These are phyloP conservation scores for Lordiphosa stackelbergi DNA, from an alignment of 1,140 invertebrate species.

Conservation along the genomic window DNA sequence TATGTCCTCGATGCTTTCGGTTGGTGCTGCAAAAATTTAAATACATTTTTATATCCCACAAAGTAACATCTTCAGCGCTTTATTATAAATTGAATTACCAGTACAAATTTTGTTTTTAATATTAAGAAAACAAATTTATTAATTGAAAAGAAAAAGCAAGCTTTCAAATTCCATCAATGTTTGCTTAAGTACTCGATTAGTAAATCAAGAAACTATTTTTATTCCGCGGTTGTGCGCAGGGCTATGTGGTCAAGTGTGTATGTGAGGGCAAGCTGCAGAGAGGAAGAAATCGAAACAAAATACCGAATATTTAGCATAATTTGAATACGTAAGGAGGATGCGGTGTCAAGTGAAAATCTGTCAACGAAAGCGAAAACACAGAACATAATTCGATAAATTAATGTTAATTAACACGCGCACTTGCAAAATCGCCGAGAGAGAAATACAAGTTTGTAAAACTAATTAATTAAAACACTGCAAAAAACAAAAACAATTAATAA, in stretches of 20 bases:
- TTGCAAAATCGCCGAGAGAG: conserved; percentile 25
- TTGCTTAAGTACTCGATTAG: no score
- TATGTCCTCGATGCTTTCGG: no score
- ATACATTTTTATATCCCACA: no score
- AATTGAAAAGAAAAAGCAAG: conserved; percentile 12
- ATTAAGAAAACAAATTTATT: conserved; percentile 15
- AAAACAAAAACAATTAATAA: conserved; percentile 57
- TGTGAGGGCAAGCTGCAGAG: not conserved
- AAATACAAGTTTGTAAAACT: conserved; percentile 34
- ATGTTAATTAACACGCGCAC: conserved; percentile 56
- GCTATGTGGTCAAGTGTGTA: no score
- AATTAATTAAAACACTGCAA: conserved; percentile 32
- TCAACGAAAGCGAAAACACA: conserved; percentile 10
- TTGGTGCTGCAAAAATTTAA: no score
- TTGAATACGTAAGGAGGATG: conserved; percentile 35
- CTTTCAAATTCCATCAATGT: no score
- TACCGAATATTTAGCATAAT: conserved; percentile 34
- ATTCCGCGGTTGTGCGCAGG: no score
- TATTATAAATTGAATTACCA: no score
- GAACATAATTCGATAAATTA: conserved; percentile 44
- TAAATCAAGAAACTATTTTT: no score
- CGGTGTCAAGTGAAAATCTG: conserved; percentile 25
- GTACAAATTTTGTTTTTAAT: not conserved
- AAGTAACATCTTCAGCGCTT: no score
- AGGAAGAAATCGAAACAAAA: conserved; percentile 1